phyloP scores from a whole-genome alignment of 2,113 vertebrate species.

The Ploceus nigricollis region DNA sequence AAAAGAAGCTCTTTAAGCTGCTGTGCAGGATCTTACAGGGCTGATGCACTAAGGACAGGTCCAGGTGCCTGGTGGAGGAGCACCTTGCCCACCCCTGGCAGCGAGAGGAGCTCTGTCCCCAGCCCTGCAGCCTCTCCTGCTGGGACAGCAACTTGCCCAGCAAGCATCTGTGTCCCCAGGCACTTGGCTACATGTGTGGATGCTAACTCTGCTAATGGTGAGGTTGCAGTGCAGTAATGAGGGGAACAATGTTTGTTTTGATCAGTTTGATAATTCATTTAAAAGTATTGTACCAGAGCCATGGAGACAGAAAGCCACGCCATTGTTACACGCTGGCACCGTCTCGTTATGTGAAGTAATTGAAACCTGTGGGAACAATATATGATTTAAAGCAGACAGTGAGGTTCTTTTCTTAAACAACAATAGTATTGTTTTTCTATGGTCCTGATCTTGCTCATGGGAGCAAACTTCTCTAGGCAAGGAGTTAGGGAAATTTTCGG shows the following conservation, averaged over 20 bases:
- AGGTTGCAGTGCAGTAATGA: not conserved
- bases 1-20: not conserved
- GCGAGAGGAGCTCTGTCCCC: not conserved
- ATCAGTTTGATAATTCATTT: not conserved
- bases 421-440: constrained; percentile 10
- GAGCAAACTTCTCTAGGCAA: not conserved
- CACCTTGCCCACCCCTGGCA: not conserved
- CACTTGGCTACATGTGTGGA: not conserved
- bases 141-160: not conserved
- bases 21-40: no score
- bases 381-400: constrained; percentile 45
- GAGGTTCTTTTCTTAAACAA: constrained; percentile 34
- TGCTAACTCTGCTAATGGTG: not conserved
- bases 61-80: not conserved
- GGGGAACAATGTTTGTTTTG: constrained; percentile 18
- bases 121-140: not conserved
- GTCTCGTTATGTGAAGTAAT: not conserved
- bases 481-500: not conserved
- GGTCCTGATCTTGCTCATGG: not conserved
- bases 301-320: not conserved
- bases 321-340: constrained; percentile 33
- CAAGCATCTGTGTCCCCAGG: not conserved
- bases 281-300: constrained; percentile 4
- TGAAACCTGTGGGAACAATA: constrained; percentile 62
- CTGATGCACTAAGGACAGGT: accelerated